These are phyloP conservation scores for Phymorhynchus buccinoides DNA, from an alignment of 1,140 invertebrate species.

Conservation along the genomic window DNA sequence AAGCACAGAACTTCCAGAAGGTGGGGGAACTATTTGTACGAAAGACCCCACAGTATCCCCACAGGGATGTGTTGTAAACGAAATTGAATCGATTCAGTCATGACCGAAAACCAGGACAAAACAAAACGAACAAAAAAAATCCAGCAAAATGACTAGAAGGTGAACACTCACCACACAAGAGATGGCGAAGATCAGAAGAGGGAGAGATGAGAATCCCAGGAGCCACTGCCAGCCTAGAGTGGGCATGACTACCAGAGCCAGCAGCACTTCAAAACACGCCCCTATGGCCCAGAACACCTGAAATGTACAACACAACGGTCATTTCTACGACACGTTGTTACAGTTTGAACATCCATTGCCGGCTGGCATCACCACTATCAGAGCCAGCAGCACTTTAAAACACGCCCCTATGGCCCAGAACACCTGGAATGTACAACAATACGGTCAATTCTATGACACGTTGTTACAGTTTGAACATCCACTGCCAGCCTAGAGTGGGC, in stretches of 20 bases:
- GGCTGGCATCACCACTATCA: constrained; percentile 94
- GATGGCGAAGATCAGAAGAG: constrained; percentile 84
- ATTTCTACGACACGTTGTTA: no score
- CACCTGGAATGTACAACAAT: constrained; percentile 81
- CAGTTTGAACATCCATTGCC: no score
- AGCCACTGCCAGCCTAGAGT: constrained; percentile 93
- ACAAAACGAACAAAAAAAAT: not conserved
- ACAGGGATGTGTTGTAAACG: no score
- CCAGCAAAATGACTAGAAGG: no score
- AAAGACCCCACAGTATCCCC: no score
- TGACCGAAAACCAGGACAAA: not conserved
- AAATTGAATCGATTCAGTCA: no score
- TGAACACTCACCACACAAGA: constrained; percentile 74
- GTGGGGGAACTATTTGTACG: no score
- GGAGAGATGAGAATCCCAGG: constrained; percentile 88
- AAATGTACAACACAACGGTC: constrained; percentile 72
- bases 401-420: constrained; percentile 97
- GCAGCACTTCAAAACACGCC: constrained; percentile 91
- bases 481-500: no score
- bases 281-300: constrained; percentile 97
- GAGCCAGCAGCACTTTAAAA: constrained; percentile 90
- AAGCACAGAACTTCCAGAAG: no score
- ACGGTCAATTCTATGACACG: no score
- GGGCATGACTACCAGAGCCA: constrained; percentile 93
- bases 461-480: no score